Conservation (phyloP, 2,888 invertebrate species). For the Ectropis crepuscularia region DNA sequence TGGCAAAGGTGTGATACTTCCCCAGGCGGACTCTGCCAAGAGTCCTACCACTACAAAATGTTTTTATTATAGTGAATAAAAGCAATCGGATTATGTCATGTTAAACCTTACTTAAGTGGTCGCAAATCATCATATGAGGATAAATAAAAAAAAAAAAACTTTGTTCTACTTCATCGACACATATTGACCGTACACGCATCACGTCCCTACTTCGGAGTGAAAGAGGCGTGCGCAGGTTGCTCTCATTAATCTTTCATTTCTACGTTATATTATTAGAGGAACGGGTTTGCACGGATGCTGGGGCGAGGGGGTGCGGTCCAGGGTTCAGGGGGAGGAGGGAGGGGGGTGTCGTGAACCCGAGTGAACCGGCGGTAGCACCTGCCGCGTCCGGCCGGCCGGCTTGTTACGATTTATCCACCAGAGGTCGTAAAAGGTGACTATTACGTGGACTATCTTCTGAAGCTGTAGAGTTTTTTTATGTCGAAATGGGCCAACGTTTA, state of each 20-base stretch:
- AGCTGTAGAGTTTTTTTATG: constrained; percentile 30
- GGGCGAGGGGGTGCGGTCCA: constrained; percentile 45
- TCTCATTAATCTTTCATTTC: constrained; percentile 85
- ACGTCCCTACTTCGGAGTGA: constrained; percentile 70
- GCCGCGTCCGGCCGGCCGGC: constrained; percentile 73
- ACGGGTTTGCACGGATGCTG: constrained; percentile 84
- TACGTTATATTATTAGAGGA: constrained; percentile 84
- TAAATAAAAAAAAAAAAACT: too few species aligned
- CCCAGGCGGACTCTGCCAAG: too few species aligned
- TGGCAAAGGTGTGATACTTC: too few species aligned
- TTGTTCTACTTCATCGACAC: constrained; percentile 43
- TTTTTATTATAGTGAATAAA: too few species aligned
- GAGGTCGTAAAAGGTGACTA: constrained; percentile 58
- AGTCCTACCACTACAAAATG: too few species aligned
- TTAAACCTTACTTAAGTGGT: too few species aligned
- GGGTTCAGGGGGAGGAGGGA: constrained; percentile 41
- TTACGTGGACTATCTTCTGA: constrained; percentile 52
- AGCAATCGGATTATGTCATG: too few species aligned
- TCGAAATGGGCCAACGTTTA: background rate
- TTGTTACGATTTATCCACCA: constrained; percentile 45
- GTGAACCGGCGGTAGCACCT: constrained; percentile 83
- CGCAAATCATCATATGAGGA: too few species aligned
- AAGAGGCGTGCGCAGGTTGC: constrained; percentile 83
- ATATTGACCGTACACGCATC: constrained; percentile 11
- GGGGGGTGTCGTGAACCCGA: constrained; percentile 74